phyloP scores from a whole-genome alignment of 2,888 invertebrate species.

The Pachliopta kotzebuea region DNA sequence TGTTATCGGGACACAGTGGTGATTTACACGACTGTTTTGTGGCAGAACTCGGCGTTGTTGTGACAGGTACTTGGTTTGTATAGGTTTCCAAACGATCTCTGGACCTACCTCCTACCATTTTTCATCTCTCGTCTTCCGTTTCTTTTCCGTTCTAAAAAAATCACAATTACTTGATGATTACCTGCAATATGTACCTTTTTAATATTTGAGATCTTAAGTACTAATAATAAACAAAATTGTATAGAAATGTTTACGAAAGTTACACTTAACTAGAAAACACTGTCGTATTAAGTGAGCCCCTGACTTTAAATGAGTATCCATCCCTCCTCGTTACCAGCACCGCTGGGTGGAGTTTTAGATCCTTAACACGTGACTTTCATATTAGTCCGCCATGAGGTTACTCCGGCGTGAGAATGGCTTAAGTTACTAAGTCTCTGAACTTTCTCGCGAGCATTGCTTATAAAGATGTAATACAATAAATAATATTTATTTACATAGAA shows the following conservation, averaged over 20 bases:
- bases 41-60: too few species aligned
- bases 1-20: too few species aligned
- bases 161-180: too few species aligned
- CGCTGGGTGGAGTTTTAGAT: constrained; percentile 4
- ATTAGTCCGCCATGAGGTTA: not conserved
- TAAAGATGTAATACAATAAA: not conserved
- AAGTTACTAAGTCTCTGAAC: not conserved
- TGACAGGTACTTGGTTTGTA: too few species aligned
- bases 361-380: constrained; percentile 11
- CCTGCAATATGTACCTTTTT: not conserved
- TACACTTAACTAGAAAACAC: not conserved
- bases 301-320: not conserved
- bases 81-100: too few species aligned
- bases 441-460: constrained; percentile 3
- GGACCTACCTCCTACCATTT: too few species aligned
- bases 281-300: not conserved
- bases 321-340: not conserved
- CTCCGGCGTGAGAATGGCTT: constrained; percentile 1
- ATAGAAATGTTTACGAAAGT: not conserved
- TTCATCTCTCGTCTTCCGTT: too few species aligned
- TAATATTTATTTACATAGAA: not conserved
- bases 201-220: not conserved
- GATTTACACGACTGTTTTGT: too few species aligned
- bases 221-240: not conserved
- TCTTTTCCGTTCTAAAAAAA: too few species aligned